phyloP scores from a whole-genome alignment of 2,888 invertebrate genomes.

The Polyploca ridens region DNA sequence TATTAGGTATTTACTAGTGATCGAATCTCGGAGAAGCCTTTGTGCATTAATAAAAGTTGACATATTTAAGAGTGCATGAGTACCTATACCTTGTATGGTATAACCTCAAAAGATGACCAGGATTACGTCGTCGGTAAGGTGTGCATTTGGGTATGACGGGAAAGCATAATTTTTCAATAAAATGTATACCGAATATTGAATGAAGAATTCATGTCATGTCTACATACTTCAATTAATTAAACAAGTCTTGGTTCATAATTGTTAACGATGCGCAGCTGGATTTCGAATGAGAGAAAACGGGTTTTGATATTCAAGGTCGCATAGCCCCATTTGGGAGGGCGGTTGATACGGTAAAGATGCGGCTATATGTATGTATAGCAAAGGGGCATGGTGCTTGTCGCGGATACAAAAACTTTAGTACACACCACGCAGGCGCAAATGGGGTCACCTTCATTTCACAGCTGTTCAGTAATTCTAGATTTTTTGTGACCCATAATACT shows the following conservation, averaged over 20 bases:
- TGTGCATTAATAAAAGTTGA: not conserved
- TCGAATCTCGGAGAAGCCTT: conserved; percentile 40
- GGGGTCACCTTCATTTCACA: conserved; percentile 50
- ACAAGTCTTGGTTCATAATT: not conserved
- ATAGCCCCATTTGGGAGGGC: conserved; percentile 38
- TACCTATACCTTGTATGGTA: not conserved
- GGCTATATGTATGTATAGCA: not conserved
- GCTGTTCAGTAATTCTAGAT: not conserved
- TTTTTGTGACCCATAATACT: not conserved
- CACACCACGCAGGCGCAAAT: conserved; percentile 57
- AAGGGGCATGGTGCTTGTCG: conserved; percentile 9
- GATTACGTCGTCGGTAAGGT: not conserved
- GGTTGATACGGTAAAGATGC: conserved; percentile 22
- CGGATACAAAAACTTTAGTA: conserved; percentile 35
- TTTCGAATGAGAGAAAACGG: conserved; percentile 36
- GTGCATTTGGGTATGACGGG: not conserved
- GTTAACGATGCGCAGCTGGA: conserved; percentile 8
- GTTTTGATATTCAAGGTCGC: conserved; percentile 55
- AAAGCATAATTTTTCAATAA: not conserved
- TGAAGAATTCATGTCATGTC: not conserved
- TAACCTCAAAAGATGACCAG: not conserved
- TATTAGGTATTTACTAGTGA: conserved; percentile 20
- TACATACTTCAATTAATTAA: not conserved
- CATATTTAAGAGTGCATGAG: not conserved
- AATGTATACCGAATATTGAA: not conserved